Conservation (phyloP, 2,797 vertebrate genomes). For the Emydoidea blandingii region DNA sequence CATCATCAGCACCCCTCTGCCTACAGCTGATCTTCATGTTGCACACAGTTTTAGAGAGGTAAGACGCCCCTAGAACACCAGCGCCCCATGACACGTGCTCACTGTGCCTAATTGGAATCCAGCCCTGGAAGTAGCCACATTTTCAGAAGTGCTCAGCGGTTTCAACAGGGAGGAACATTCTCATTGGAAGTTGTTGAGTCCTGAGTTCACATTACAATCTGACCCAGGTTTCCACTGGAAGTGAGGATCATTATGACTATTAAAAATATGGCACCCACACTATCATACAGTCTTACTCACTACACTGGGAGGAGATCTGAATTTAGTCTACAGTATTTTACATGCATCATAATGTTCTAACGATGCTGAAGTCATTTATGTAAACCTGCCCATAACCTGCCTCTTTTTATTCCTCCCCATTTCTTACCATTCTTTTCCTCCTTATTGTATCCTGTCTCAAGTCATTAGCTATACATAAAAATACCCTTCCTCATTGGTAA, state of each 20-base stretch:
- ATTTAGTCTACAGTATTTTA: background rate
- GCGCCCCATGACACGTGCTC: too few relatives aligned
- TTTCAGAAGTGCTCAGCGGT: background rate
- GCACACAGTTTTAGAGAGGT: too few relatives aligned
- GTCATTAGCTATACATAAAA: background rate
- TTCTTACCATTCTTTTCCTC: background rate
- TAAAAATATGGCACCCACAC: background rate
- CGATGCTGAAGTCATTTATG: background rate
- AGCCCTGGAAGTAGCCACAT: background rate
- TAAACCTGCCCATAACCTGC: background rate
- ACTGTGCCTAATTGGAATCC: too few relatives aligned
- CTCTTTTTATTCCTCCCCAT: background rate
- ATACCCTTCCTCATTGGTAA: background rate
- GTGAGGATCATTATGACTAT: background rate
- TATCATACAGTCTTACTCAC: background rate
- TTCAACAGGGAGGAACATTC: background rate
- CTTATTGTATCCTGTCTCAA: background rate
- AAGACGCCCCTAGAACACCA: too few relatives aligned
- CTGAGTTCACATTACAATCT: accelerated
- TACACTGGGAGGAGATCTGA: background rate
- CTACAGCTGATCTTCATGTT: too few relatives aligned
- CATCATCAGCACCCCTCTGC: too few relatives aligned
- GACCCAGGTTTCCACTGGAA: background rate
- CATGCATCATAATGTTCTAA: background rate
- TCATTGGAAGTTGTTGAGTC: background rate